Evolutionary conservation across 2,888 invertebrate species (phyloP).

Genomic region (Xylocampa areola): DNA sequence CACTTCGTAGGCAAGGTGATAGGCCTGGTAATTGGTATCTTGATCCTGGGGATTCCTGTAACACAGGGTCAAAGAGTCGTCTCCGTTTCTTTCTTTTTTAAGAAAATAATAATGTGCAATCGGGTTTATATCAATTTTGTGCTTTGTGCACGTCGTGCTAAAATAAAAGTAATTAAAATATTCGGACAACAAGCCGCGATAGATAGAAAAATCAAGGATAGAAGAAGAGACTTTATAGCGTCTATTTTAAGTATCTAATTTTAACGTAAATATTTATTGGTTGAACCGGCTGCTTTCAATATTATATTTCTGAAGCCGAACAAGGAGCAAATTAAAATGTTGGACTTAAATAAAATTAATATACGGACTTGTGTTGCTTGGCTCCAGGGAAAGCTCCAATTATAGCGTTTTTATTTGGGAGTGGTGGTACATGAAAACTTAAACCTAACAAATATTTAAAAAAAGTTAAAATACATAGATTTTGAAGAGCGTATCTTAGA

Average conservation of each 20-base stretch:
- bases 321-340: conserved; percentile 22
- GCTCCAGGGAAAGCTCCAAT: conserved; percentile 59
- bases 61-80: conserved; percentile 92
- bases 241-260: conserved; percentile 40
- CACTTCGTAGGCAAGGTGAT: conserved; percentile 99
- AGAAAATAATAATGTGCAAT: conserved; percentile 54
- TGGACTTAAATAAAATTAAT: conserved; percentile 44
- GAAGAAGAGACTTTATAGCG: conserved; percentile 55
- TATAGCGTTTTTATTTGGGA: conserved; percentile 50
- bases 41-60: conserved; percentile 96
- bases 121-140: conserved; percentile 49
- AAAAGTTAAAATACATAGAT: no score
- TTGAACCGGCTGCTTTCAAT: conserved; percentile 34
- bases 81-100: conserved; percentile 70
- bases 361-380: conserved; percentile 50
- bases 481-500: no score
- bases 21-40: conserved; percentile 98
- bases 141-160: conserved; percentile 59
- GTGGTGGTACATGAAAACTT: conserved; percentile 50
- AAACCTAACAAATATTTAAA: no score
- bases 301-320: conserved; percentile 35
- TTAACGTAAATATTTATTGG: conserved; percentile 38
- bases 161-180: conserved; percentile 50
- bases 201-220: conserved; percentile 63
- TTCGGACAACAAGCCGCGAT: conserved; percentile 71